phyloP scores from a whole-genome alignment of 1,140 invertebrate species.

The Saccostrea cuccullata region DNA sequence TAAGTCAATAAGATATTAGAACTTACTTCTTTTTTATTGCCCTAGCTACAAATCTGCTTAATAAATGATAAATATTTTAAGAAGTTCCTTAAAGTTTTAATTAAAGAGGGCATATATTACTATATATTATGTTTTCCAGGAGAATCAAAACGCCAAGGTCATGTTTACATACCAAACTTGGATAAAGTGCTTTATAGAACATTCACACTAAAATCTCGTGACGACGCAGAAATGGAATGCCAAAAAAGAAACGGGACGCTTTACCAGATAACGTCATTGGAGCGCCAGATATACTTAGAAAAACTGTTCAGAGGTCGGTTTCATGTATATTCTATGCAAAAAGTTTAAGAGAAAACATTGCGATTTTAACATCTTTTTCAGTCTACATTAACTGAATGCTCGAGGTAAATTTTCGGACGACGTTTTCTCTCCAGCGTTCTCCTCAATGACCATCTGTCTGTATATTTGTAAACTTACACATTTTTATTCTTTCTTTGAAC shows the following conservation, averaged over 20 bases:
- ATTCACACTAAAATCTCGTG: not conserved
- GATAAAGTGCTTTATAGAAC: not conserved
- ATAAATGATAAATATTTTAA: not conserved
- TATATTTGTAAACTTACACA: no score
- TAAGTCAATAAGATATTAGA: no score
- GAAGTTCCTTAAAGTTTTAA: not conserved
- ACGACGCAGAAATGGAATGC: not conserved
- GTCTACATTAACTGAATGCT: no score
- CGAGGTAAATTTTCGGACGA: no score
- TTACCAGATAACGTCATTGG: not conserved
- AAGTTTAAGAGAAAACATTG: no score
- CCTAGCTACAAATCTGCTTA: no score
- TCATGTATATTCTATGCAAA: not conserved
- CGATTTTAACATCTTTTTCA: no score
- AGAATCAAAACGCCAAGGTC: not conserved
- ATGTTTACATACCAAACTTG: not conserved
- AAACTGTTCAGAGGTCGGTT: not conserved
- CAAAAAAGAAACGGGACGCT: not conserved
- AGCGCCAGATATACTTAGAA: not conserved
- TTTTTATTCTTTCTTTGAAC: no score
- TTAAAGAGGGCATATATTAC: not conserved
- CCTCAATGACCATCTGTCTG: no score
- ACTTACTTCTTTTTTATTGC: no score
- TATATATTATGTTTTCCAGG: not conserved
- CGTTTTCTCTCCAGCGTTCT: no score